Conservation (phyloP, 2,113 vertebrate genomes). For the Entosphenus tridentatus region DNA sequence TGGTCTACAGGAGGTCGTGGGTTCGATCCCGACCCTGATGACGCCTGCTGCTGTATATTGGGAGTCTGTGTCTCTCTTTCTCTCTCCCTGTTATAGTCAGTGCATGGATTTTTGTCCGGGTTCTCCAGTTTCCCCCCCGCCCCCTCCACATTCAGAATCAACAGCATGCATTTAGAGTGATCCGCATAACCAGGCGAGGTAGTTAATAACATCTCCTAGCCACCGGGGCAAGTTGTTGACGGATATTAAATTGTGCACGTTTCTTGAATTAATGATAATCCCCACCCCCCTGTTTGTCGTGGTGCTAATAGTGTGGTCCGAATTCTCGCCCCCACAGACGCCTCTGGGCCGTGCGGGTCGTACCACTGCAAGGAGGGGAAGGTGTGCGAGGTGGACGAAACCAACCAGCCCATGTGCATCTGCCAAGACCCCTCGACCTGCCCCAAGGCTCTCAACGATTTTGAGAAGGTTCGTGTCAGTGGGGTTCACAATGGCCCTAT, state of each 20-base stretch:
- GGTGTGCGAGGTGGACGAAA: slow-evolving; percentile 76
- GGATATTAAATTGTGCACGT: neutral
- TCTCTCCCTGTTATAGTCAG: too few relatives aligned
- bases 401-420: slow-evolving; percentile 77
- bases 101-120: too few relatives aligned
- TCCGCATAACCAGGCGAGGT: neutral
- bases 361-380: slow-evolving; percentile 96
- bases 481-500: neutral
- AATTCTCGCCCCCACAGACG: slow-evolving; percentile 3
- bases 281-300: neutral
- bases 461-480: slow-evolving; percentile 52
- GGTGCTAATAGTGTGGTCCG: slow-evolving; percentile 3
- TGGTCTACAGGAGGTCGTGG: too few relatives aligned
- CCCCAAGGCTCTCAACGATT: slow-evolving; percentile 37
- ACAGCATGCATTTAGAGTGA: neutral
- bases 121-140: too few relatives aligned
- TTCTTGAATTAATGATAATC: neutral
- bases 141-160: too few relatives aligned
- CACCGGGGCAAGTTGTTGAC: neutral
- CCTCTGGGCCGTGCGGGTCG: slow-evolving; percentile 62
- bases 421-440: slow-evolving; percentile 86
- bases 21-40: too few relatives aligned
- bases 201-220: neutral
- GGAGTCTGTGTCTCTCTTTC: too few relatives aligned
- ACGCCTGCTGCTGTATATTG: too few relatives aligned